A percentile compares a stretch with the other conserved stretches of the same genome.
Conservation (phyloP, 2,888 invertebrate genomes). For the Dicranocentrus wangi region DNA sequence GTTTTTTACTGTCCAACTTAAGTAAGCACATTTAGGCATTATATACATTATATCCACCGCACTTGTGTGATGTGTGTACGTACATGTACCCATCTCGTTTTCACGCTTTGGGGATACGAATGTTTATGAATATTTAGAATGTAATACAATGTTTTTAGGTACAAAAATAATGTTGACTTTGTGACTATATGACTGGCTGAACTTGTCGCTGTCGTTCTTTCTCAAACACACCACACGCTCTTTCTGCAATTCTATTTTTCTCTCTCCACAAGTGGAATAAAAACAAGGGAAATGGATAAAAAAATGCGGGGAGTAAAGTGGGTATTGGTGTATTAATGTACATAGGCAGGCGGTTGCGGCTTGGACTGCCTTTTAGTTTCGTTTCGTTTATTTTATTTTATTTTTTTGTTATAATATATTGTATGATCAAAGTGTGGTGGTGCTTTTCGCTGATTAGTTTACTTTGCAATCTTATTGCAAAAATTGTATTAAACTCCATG, state of each 20-base stretch:
- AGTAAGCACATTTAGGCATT: no score
- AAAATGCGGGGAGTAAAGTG: background rate
- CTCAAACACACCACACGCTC: background rate
- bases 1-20: slow-evolving; percentile 41
- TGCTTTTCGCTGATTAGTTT: no score
- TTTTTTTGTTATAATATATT: no score
- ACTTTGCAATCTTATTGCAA: no score
- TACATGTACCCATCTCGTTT: background rate
- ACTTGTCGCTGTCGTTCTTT: slow-evolving; percentile 13
- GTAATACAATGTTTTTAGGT: slow-evolving; percentile 20
- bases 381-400: no score
- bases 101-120: background rate
- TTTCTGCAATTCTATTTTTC: background rate
- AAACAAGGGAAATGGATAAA: slow-evolving; percentile 5
- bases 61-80: no score
- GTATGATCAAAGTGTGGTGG: no score
- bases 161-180: slow-evolving; percentile 12
- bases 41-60: no score
- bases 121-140: no score
- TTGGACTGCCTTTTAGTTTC: no score
- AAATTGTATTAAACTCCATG: no score
- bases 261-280: slow-evolving; percentile 21
- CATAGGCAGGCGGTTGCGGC: no score
- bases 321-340: background rate
- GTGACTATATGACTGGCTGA: slow-evolving; percentile 31